Percentiles rank a stretch among this genome's conserved stretches.
Conservation (phyloP, 1,140 invertebrate genomes). For the Nilaparvata lugens region DNA sequence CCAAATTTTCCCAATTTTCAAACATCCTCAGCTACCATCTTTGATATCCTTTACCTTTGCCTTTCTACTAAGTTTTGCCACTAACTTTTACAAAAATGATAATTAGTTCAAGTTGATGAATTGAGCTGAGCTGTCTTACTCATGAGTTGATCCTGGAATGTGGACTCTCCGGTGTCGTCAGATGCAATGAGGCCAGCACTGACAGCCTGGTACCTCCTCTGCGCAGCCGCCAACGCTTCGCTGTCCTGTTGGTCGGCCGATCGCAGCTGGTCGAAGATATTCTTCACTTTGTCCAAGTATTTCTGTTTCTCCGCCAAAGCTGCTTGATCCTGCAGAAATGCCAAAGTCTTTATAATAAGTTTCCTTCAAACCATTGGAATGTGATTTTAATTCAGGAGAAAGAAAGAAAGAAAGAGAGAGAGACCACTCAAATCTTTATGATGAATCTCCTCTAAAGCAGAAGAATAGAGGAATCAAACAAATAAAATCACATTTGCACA, state of each 20-base stretch:
- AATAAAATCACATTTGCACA: too few relatives aligned
- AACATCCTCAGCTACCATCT: too few relatives aligned
- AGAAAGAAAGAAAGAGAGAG: conserved; percentile 15
- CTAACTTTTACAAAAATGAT: neutral
- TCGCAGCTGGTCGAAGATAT: conserved; percentile 60
- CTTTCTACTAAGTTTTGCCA: too few relatives aligned
- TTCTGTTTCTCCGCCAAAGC: conserved; percentile 52
- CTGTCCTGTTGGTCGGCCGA: conserved; percentile 55
- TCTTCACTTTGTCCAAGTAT: conserved; percentile 54
- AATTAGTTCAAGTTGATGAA: neutral
- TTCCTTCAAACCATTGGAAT: too few relatives aligned
- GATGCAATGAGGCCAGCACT: conserved; percentile 69
- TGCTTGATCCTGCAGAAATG: conserved; percentile 47
- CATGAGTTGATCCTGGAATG: conserved; percentile 82
- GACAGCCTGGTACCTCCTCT: conserved; percentile 73
- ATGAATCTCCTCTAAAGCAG: conserved; percentile 4
- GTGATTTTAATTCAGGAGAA: conserved; percentile 6
- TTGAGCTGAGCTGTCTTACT: conserved; percentile 38
- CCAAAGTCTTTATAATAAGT: too few relatives aligned
- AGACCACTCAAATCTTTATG: neutral
- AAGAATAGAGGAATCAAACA: conserved; percentile 15
- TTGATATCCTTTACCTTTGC: too few relatives aligned
- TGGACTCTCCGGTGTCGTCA: conserved; percentile 72
- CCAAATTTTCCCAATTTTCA: too few relatives aligned
- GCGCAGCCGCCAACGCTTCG: conserved; percentile 58